Conservation (phyloP, 2,888 invertebrate genomes). For the Andrena camellia region DNA sequence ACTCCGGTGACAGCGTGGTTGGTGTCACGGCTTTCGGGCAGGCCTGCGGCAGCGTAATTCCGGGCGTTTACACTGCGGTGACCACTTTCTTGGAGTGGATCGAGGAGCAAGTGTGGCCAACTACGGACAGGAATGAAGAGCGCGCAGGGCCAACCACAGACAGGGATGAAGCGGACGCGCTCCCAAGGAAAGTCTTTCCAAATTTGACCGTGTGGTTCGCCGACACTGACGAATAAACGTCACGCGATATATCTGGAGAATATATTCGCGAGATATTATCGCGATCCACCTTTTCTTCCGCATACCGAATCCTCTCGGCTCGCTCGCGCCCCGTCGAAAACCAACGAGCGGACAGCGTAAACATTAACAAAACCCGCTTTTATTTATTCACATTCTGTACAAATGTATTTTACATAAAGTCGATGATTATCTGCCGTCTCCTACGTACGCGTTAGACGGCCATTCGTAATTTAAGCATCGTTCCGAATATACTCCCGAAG, state of each 20-base stretch:
- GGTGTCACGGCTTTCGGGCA: slow-evolving; percentile 81
- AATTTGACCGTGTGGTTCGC: too few species aligned
- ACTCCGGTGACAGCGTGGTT: slow-evolving; percentile 67
- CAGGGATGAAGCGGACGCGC: too few species aligned
- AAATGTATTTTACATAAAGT: slow-evolving; percentile 84
- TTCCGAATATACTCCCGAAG: slow-evolving; percentile 21
- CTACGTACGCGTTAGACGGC: slow-evolving; percentile 40
- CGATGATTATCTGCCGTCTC: slow-evolving; percentile 67
- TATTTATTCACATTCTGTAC: slow-evolving; percentile 84
- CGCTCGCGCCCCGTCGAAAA: not conserved
- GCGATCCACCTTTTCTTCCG: too few species aligned
- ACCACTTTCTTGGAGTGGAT: slow-evolving; percentile 80
- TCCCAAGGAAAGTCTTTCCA: too few species aligned
- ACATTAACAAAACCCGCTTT: slow-evolving; percentile 80
- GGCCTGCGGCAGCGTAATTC: slow-evolving; percentile 75
- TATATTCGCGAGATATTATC: too few species aligned
- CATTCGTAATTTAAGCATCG: slow-evolving; percentile 16
- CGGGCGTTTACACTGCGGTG: slow-evolving; percentile 80
- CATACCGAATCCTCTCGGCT: too few species aligned
- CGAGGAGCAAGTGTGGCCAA: slow-evolving; percentile 78
- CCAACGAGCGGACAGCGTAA: slow-evolving; percentile 24
- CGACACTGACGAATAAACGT: not conserved
- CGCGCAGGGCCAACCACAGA: too few species aligned
- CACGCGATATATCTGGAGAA: not conserved
- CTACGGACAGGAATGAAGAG: slow-evolving; percentile 16